Evolutionary conservation across 2,113 vertebrate species (phyloP).

Genomic region (Erythrolamprus reginae): DNA sequence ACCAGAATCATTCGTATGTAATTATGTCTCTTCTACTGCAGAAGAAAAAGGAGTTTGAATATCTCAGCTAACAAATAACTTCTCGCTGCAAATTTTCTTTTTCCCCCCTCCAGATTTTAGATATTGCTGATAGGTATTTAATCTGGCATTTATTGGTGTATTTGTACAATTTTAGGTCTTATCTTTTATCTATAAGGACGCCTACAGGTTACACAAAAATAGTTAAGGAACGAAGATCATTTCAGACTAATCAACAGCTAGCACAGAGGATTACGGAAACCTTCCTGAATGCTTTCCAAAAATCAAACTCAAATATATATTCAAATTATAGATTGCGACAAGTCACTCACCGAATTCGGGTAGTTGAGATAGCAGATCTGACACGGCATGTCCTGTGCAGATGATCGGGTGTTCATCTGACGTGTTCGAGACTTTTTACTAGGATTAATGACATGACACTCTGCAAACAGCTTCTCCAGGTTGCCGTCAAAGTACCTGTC

Average conservation of each 20-base stretch:
- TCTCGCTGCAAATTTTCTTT: not conserved
- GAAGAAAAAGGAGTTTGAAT: not conserved
- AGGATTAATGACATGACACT: slow-evolving; percentile 99
- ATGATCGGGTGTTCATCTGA: slow-evolving; percentile 96
- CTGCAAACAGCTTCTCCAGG: slow-evolving; percentile 98
- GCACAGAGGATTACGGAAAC: not conserved
- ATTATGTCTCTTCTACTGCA: not conserved
- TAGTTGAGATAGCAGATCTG: slow-evolving; percentile 99
- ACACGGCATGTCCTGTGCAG: slow-evolving; percentile 98
- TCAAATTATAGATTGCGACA: not conserved
- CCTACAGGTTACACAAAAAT: not conserved
- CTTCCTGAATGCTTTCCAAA: not conserved
- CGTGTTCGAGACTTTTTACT: slow-evolving; percentile 97
- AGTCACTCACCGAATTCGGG: slow-evolving; percentile 91
- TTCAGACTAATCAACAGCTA: not conserved
- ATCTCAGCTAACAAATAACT: not conserved
- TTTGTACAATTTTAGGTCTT: not conserved
- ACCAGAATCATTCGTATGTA: not conserved
- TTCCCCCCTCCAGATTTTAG: not conserved
- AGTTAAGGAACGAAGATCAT: not conserved
- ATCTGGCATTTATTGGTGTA: not conserved
- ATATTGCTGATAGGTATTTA: not conserved
- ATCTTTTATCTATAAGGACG: not conserved
- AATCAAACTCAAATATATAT: no score
- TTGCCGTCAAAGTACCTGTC: slow-evolving; percentile 98